phyloP scores from a whole-genome alignment of 2,888 invertebrate species.

The Leucophora obtusa region DNA sequence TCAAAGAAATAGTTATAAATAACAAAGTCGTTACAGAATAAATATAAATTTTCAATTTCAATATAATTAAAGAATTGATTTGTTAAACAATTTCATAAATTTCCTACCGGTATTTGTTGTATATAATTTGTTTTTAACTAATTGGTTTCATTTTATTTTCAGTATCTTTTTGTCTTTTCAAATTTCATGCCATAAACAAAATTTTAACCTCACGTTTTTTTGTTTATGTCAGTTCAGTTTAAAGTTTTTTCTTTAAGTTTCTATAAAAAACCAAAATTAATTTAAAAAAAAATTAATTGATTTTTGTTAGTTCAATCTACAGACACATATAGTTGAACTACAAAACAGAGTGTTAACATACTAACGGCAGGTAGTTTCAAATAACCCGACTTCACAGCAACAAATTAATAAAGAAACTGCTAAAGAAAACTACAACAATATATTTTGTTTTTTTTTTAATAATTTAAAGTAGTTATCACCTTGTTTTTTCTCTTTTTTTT shows the following conservation, averaged over 20 bases:
- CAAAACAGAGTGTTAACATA: not conserved
- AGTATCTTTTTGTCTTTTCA: constrained; percentile 45
- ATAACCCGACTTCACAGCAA: not conserved
- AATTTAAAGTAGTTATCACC: constrained; percentile 54
- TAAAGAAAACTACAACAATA: constrained; percentile 12
- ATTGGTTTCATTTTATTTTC: constrained; percentile 45
- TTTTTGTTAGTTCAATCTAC: constrained; percentile 34
- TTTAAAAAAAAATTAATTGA: constrained; percentile 51
- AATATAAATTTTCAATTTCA: no score
- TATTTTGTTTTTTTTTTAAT: not conserved
- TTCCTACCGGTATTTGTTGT: constrained; percentile 22
- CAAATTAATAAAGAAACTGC: constrained; percentile 29
- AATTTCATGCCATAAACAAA: constrained; percentile 52
- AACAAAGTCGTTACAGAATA: not conserved
- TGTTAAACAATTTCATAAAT: not conserved
- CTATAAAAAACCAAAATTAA: not conserved
- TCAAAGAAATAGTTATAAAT: not conserved
- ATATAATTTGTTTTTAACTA: constrained; percentile 45
- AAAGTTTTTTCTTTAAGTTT: not conserved
- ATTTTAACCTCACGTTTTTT: constrained; percentile 50
- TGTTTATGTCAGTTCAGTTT: not conserved
- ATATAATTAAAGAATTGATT: no score
- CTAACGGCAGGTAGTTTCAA: constrained; percentile 40
- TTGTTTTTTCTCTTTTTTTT: constrained; percentile 10
- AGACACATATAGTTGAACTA: not conserved